Percentiles rank a stretch among this genome's conserved stretches.
These are phyloP conservation scores for Bathynomus jamesi DNA, from an alignment of 1,140 invertebrate species.

Conservation along the genomic window DNA sequence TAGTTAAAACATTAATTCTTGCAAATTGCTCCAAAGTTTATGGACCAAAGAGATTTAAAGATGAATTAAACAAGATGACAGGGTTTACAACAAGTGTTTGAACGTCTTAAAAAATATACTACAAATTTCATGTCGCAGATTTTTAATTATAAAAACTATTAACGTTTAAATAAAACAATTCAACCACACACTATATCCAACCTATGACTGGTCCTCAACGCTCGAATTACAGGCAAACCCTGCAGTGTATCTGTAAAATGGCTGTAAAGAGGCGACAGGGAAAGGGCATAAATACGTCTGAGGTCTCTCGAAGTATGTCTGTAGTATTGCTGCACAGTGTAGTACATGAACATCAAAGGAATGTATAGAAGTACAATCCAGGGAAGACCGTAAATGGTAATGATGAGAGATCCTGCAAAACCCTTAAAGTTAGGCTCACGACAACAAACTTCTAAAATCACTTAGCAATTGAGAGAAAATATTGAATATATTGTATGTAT, in stretches of 20 bases:
- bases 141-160: no score
- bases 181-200: no score
- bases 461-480: no score
- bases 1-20: no score
- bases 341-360: slow-evolving; percentile 72
- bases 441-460: no score
- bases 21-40: slow-evolving; percentile 4
- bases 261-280: slow-evolving; percentile 82
- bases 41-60: slow-evolving; percentile 3
- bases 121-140: no score
- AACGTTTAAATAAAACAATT: no score
- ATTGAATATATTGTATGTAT: no score
- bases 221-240: slow-evolving; percentile 73
- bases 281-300: slow-evolving; percentile 78
- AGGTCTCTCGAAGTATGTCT: slow-evolving; percentile 82
- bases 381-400: slow-evolving; percentile 83
- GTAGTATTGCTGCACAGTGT: slow-evolving; percentile 75
- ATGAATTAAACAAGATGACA: slow-evolving; percentile 10
- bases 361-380: slow-evolving; percentile 73
- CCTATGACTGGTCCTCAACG: slow-evolving; percentile 61
- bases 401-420: slow-evolving; percentile 60
- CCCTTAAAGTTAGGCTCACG: no score
- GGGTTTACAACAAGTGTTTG: no score
- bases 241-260: slow-evolving; percentile 87
- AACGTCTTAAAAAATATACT: no score